These are phyloP conservation scores for Cyclopterus lumpus DNA, from an alignment of 2,797 vertebrate species.

Conservation along the genomic window DNA sequence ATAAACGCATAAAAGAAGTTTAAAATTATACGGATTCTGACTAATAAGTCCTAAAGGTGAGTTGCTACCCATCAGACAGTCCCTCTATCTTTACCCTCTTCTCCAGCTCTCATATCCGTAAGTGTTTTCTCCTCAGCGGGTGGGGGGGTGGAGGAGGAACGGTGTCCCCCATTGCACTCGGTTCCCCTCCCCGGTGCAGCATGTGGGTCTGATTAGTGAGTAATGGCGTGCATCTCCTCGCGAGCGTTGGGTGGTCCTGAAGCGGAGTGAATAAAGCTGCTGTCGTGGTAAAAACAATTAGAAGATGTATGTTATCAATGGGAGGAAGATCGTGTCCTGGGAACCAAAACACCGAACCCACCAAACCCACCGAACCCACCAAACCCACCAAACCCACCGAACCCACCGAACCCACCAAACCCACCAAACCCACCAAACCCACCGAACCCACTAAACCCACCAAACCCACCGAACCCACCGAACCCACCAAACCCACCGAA, in stretches of 20 bases:
- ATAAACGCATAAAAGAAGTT: not conserved
- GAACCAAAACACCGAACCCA: too few species aligned
- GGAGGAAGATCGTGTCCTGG: not conserved
- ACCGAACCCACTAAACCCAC: too few species aligned
- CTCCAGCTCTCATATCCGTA: not conserved
- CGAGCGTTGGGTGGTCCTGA: conserved; percentile 43
- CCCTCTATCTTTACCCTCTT: not conserved
- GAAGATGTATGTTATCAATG: not conserved
- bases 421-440: too few species aligned
- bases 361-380: too few species aligned
- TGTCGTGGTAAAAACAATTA: conserved; percentile 4
- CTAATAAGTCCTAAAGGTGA: not conserved
- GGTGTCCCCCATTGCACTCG: not conserved
- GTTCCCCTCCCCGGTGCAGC: conserved; percentile 5
- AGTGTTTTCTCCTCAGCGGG: conserved; percentile 22
- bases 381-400: too few species aligned
- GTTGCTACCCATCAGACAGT: not conserved
- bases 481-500: too few species aligned
- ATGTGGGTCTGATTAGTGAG: conserved; percentile 58
- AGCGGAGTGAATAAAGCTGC: conserved; percentile 28
- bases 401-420: too few species aligned
- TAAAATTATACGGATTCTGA: not conserved
- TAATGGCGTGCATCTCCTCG: conserved; percentile 49
- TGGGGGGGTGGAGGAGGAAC: conserved; percentile 1
- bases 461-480: too few species aligned